Base-by-base conservation (phyloP, 1,140 invertebrate species). In the Phenacoccus solenopsis region DNA sequence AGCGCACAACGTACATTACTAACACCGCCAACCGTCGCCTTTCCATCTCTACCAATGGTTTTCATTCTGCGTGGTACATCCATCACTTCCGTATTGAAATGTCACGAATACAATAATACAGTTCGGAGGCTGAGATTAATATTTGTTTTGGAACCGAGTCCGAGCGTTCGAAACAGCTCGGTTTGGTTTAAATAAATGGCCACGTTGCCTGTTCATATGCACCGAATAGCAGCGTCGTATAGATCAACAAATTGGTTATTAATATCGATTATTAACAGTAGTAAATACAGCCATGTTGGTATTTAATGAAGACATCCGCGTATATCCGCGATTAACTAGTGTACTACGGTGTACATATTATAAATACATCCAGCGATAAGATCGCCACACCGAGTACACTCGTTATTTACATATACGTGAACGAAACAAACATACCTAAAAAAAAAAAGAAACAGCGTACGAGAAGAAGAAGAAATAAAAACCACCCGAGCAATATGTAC, bases 71-170 rank as follows among this genome's bases (percentile, higher is more conserved):
- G 38, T 49, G 38, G n/a, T 49, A 49, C 38, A 49, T 49, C 38
- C 38, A 49, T 49, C 38, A 49, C 38, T 49, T 49, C 38, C 38
- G 38, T 49, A 49, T 49, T 49, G 38, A 49, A 49, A 49, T 49
- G 38, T 49, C 38, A 49, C 38, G 38, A 49, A 49, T n/a, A 49
- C 38, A 49, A 49, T 49, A 49, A 49, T n/a, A 49, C 16, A n/a
- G 38, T 49, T 9, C 38, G 38, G 38, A 49, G n/a, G 12, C 16
- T 49, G 4, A n/a, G 38, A 49, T 49, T 49, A 49, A 49, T 49
- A 49, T 49, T 49, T 49, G 12, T 49, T n/a, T 49, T 49, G 4
- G 38, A n/a, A n/a, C n/a, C n/a, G n/a, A n/a, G n/a, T n/a, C n/a
- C n/a, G n/a, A n/a, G n/a, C n/a, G n/a, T n/a, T n/a, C n/a, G n/a